These are phyloP conservation scores for Pygoscelis adeliae DNA, from an alignment of 2,113 vertebrate genomes.

Conservation along the genomic window DNA sequence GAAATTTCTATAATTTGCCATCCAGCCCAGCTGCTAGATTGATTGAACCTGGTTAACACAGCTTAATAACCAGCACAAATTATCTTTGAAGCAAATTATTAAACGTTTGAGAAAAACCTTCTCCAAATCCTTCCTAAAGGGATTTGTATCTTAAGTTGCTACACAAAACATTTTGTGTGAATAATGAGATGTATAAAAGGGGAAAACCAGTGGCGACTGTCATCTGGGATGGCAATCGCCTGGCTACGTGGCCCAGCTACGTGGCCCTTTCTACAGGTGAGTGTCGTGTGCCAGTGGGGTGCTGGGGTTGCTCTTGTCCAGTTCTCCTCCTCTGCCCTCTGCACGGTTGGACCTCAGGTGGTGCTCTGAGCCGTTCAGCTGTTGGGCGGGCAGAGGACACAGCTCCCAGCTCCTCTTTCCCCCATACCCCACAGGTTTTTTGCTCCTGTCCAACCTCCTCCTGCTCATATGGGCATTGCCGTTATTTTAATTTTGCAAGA, in stretches of 20 bases:
- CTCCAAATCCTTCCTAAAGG: background rate
- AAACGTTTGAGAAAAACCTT: background rate
- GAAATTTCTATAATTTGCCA: background rate
- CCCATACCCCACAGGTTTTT: background rate
- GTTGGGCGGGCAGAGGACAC: background rate
- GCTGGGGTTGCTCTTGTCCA: background rate
- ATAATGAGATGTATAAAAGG: background rate
- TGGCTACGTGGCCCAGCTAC: fast-evolving
- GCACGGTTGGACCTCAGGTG: fast-evolving
- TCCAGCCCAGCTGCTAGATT: background rate
- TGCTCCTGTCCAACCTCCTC: background rate
- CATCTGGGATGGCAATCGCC: background rate
- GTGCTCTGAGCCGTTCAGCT: fast-evolving
- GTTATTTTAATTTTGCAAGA: background rate
- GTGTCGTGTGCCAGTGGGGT: fast-evolving
- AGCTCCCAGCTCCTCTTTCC: background rate
- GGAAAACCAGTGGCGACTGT: background rate
- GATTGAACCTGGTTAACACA: background rate
- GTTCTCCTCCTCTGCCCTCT: background rate
- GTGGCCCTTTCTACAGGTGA: background rate
- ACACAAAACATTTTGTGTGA: background rate
- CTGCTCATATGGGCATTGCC: background rate
- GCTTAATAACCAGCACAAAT: background rate
- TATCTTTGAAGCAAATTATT: background rate
- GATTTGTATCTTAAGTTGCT: background rate